Evolutionary conservation across 2,113 vertebrate genomes (phyloP).

Genomic region (Pandion haliaetus): DNA sequence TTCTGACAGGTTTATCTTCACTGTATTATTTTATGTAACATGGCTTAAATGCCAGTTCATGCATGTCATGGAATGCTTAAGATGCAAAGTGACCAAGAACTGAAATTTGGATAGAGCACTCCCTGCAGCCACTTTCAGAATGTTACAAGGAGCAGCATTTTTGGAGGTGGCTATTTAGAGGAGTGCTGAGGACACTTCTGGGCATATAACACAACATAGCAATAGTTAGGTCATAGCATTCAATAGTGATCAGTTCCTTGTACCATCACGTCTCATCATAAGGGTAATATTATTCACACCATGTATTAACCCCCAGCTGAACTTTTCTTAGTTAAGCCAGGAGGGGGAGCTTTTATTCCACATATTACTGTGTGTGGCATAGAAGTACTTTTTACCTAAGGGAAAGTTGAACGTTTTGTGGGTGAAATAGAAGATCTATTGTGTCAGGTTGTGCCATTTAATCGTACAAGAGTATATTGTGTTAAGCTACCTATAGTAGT

Average conservation of each 20-base stretch:
- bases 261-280: fast-evolving
- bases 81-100: not conserved
- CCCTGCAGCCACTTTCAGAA: not conserved
- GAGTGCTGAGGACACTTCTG: not conserved
- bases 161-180: not conserved
- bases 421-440: not conserved
- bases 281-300: fast-evolving
- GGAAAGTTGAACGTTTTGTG: not conserved
- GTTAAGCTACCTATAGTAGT: not conserved
- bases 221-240: not conserved
- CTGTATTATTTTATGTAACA: not conserved
- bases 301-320: fast-evolving
- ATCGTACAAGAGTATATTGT: not conserved
- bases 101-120: not conserved
- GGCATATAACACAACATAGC: fast-evolving
- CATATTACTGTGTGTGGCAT: not conserved
- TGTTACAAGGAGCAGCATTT: not conserved
- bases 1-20: not conserved
- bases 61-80: not conserved
- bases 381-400: not conserved
- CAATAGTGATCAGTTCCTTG: not conserved
- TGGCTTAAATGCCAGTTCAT: not conserved
- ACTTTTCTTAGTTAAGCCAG: not conserved
- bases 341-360: constrained; percentile 56
- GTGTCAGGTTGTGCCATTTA: not conserved